Conservation (phyloP, 2,113 vertebrate species). For the Tychaedon coryphoeus region DNA sequence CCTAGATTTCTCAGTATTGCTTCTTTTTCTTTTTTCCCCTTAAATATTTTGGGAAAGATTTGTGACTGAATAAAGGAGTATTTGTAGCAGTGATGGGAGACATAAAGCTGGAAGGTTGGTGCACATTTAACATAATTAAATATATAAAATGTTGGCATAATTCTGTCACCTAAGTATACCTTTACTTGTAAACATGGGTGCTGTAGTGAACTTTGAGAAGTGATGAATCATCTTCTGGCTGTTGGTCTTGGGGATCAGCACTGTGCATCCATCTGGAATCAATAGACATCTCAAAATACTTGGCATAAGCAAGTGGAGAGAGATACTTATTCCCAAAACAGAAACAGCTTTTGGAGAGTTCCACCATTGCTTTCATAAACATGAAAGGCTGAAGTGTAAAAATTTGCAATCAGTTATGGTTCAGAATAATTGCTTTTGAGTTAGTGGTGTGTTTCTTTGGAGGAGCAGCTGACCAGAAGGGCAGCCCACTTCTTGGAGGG, state of each 20-base stretch:
- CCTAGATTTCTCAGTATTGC: neutral
- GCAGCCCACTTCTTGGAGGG: fast-evolving
- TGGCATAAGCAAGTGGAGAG: neutral
- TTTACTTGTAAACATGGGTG: neutral
- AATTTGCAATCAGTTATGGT: neutral
- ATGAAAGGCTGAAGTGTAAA: neutral
- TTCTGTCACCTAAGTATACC: neutral
- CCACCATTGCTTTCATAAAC: neutral
- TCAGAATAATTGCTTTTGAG: neutral
- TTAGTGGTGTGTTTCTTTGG: neutral
- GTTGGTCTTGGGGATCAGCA: neutral
- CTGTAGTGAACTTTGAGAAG: neutral
- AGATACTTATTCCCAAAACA: neutral
- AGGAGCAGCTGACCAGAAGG: neutral
- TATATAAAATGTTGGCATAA: neutral
- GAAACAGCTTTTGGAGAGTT: neutral
- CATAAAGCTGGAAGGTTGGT: neutral
- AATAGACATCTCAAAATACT: neutral
- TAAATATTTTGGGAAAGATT: neutral
- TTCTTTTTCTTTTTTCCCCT: neutral
- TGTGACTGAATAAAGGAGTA: neutral
- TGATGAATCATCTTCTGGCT: neutral
- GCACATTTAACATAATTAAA: neutral
- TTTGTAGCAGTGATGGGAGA: neutral
- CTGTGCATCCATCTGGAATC: conserved; percentile 19